Evolutionary conservation across 2,888 invertebrate genomes (phyloP), one percentile per base, ranked within the genome.

Genomic region (Pilophorus perplexus): DNA sequence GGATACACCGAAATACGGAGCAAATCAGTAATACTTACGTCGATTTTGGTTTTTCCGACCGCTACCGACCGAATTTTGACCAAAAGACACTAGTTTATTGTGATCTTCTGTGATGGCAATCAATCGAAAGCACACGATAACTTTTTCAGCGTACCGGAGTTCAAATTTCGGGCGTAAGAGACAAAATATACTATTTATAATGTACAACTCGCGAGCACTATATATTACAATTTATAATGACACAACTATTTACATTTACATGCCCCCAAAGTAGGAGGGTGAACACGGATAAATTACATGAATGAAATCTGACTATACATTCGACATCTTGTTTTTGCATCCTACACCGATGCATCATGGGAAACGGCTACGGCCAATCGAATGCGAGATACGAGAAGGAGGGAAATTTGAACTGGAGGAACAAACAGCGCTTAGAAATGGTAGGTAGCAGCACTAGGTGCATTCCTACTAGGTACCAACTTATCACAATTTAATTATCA

Each of bases 181-280:
- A 55, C 55, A 55, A 38, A 33, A 25, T 40, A 52, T 64, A 52
- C 40, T 44, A 52, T 64, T 64, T 27, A 20, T 27, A 52, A 69
- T 69, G 67, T 67, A 69, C 69, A 69, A 67, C 50, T 50, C 64
- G 60, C 64, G 62, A 66, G 69, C 69, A 70, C 60, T 68, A 69
- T 71, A 71, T 69, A 66, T 59, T 71, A 71, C 71, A 72, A 69
- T 62, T 65, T 68, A 68, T 62, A 68, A 69, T 71, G 69, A 68
- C 64, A 71, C 71, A 69, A 72, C 69, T 72, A 72, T 72, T 70
- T 72, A 72, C 71, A 72, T 67, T 71, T 66, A 71, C 67, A 70
- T 70, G 67, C 71, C 71, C 71, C 71, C 71, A 69, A 66, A 64
- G 67, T 67, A 68, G 71, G 71, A 71, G 71, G 71, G 67, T 68